Conservation (phyloP, 2,797 vertebrate species). For the Sylvilagus floridanus region DNA sequence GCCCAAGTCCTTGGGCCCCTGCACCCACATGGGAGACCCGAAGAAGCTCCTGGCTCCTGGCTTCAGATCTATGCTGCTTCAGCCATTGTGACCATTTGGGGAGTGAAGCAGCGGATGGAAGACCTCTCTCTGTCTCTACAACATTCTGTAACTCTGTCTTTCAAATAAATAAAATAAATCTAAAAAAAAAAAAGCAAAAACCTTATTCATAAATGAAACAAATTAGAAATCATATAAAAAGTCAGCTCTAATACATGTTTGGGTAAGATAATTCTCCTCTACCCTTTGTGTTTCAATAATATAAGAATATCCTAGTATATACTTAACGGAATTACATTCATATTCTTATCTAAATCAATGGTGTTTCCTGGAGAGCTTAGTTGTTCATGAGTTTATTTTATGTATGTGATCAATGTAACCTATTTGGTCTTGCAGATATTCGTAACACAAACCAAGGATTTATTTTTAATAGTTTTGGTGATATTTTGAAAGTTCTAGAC, state of each 20-base stretch:
- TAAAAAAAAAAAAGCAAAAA: too few relatives aligned
- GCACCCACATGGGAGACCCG: too few relatives aligned
- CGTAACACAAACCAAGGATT: not conserved
- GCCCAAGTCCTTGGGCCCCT: too few relatives aligned
- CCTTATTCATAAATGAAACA: not conserved
- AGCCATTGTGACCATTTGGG: too few relatives aligned
- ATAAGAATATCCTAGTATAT: not conserved
- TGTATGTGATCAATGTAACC: not conserved
- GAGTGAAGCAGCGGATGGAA: too few relatives aligned
- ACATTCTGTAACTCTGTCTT: too few relatives aligned
- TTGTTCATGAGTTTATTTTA: not conserved
- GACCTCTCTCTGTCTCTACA: too few relatives aligned
- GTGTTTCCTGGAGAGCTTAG: not conserved
- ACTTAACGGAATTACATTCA: not conserved
- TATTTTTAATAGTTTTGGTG: not conserved
- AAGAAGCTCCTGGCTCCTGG: too few relatives aligned
- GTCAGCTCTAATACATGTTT: not conserved
- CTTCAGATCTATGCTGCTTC: too few relatives aligned
- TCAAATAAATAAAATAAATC: too few relatives aligned
- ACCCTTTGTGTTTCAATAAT: not conserved
- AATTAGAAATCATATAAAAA: not conserved
- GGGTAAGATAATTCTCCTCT: not conserved
- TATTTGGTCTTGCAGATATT: not conserved
- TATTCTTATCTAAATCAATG: not conserved
- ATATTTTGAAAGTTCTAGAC: not conserved